Evolutionary conservation across 2,888 invertebrate species (phyloP), one percentile per base, ranked within the genome.

Genomic region (Patella caerulea): DNA sequence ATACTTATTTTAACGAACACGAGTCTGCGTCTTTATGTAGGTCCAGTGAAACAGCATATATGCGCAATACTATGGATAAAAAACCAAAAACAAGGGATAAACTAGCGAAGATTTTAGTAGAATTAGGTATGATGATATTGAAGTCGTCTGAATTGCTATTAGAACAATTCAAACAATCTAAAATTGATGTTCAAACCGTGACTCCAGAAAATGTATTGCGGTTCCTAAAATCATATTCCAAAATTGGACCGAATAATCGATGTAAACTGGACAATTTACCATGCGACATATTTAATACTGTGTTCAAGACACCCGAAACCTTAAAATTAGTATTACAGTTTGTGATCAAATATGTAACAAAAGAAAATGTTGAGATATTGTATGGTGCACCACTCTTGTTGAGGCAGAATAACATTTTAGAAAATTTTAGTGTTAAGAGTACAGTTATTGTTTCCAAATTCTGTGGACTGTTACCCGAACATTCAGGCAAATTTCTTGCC

Each of bases 91-190:
- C 7, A 45, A 45, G 7, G 5, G 45, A 45, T 45, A 45, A 45
- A 45, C 45, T 45, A 45, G 45, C 45, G 45, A 45, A 45, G 12
- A 52, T 81, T 29, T 59, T 81, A 52, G 73, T 72, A 71, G 65
- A 72, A 55, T 9, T 81, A 11, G 73, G 73, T 73, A 81, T 81
- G 81, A 81, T 78, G 55, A 65, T 81, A 24, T 45, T 81, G 17
- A 71, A 77, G 34, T 34, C 78, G 1, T 77, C 77, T 29, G 59
- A 71, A 14, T 24, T 24, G 19, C 59, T 81, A 54, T 73, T 73
- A 65, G 54, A 75, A 45, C 59, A 70, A 19, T 81, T 81, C 65
- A 14, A 54, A 65, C 14, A 72, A 24, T 56, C 52, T 65, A n/a
- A 45, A 24, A 74, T 74, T 3, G 15, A 73, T 11, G 78, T 81